Evolutionary conservation across 2,888 invertebrate species (phyloP).

Genomic region (Melanchra persicariae): DNA sequence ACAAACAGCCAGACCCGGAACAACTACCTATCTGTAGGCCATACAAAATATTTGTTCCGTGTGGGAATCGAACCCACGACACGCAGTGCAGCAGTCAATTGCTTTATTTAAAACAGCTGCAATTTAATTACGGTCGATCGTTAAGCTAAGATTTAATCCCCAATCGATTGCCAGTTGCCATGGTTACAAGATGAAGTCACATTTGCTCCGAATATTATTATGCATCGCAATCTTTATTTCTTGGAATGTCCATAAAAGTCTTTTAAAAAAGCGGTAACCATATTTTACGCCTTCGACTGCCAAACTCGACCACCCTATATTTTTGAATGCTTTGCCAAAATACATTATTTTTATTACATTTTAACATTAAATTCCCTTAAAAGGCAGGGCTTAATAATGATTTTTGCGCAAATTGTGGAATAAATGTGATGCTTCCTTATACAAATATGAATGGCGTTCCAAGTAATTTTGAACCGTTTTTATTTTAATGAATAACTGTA

Average conservation of each 20-base stretch:
- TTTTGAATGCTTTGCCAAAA: constrained; percentile 16
- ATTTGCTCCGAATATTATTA: constrained; percentile 37
- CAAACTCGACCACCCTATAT: not conserved
- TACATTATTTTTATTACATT: constrained; percentile 46
- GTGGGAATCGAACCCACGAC: too few species aligned
- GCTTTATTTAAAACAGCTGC: constrained; percentile 8
- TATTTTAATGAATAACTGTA: constrained; percentile 52
- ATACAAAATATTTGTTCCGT: too few species aligned
- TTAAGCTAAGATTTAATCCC: constrained; percentile 26
- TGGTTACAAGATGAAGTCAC: constrained; percentile 22
- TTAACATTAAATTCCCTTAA: constrained; percentile 35
- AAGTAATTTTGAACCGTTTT: constrained; percentile 42
- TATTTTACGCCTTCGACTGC: constrained; percentile 37
- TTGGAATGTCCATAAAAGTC: constrained; percentile 22
- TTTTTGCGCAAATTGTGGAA: constrained; percentile 29
- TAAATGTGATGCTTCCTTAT: constrained; percentile 28
- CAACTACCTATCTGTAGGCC: too few species aligned
- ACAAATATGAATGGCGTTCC: constrained; percentile 33
- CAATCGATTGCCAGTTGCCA: constrained; percentile 16
- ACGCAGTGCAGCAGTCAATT: too few species aligned
- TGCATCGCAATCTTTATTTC: constrained; percentile 44
- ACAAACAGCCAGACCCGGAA: too few species aligned
- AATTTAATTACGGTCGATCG: not conserved
- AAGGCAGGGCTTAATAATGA: constrained; percentile 42
- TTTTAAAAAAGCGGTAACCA: constrained; percentile 12